Base-by-base conservation (phyloP, 2,113 vertebrate species). In the Tachysurus vachellii region DNA sequence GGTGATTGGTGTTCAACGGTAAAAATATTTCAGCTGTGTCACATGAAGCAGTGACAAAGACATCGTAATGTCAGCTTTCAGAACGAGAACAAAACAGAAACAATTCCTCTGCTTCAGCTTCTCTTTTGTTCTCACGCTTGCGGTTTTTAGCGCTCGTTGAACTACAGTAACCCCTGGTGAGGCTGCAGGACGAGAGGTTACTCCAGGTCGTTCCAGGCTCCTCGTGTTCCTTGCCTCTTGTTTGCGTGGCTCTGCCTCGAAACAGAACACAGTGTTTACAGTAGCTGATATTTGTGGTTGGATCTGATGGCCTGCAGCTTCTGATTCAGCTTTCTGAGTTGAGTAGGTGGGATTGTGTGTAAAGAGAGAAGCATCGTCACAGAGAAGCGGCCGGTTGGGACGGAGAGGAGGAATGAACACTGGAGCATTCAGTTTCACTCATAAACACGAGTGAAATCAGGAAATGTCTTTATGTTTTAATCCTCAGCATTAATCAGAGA, bases 161-260 rank as follows among this genome's bases (percentile, higher is more conserved):
- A 89, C 90, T 91, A 1, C n/a, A 87, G 82, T 91, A 91, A 91
- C 87, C 88, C 61, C 57, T 19, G 44, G 68, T 17, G 62, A 59
- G 85, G 88, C 73, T 85, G 82, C 66, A 42, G 82, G 90, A 76
- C 3, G 23, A 10, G 50, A 92, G 93, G 93, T 95, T 94, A 94
- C 91, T 93, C 17, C 36, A 17, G 90, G 88, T 87, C 87, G 10
- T 31, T 88, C 62, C 68, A 76, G 36, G 16, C 77, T 79, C 42
- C 89, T 89, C 66, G 12, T 53, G 83, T 90, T 88, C 66, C 83
- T 68, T 36, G 3, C 62, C 62, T 23, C 54, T 47, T 84, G 81
- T 81, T 84, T 83, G 53, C 61, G 11, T 86, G 80, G 3, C 86
- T 76, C 62, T 84, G 71, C 86, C 64, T 84, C 36, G 36, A 61